phyloP scores from a whole-genome alignment of 2,113 vertebrate species.

The Ia io region DNA sequence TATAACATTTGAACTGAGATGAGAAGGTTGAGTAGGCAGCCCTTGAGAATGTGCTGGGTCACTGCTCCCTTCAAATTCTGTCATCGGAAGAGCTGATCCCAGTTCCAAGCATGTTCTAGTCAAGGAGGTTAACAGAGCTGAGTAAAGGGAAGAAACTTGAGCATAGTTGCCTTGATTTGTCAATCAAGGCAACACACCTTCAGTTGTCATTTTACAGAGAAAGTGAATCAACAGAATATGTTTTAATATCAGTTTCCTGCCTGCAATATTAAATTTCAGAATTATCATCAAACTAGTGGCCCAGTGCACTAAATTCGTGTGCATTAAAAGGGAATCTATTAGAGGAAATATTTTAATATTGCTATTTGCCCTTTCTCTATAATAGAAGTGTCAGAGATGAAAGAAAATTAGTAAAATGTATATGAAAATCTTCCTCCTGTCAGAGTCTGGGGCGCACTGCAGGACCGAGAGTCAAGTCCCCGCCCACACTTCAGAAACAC shows the following conservation, averaged over 20 bases:
- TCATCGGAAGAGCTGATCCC: not conserved
- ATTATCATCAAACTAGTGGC: not conserved
- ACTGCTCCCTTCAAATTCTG: not conserved
- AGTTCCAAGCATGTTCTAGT: not conserved
- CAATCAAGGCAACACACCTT: not conserved
- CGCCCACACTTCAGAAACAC: too few species aligned
- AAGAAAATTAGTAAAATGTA: too few species aligned
- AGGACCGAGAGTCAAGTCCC: too few species aligned
- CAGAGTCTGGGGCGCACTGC: too few species aligned
- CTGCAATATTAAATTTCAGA: not conserved
- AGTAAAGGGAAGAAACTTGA: not conserved
- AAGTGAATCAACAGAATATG: not conserved
- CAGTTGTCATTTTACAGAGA: not conserved
- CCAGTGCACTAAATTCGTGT: too few species aligned
- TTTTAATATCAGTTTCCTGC: not conserved
- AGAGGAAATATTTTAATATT: too few species aligned
- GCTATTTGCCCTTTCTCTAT: too few species aligned
- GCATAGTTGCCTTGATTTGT: not conserved
- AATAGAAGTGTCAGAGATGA: too few species aligned
- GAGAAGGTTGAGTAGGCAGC: not conserved
- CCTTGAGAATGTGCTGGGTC: not conserved
- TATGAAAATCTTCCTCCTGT: too few species aligned
- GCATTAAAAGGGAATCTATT: too few species aligned
- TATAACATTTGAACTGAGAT: not conserved
- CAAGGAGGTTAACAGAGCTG: not conserved